Base-by-base conservation (phyloP, 2,888 invertebrate genomes). In the Calephelis perditalis region DNA sequence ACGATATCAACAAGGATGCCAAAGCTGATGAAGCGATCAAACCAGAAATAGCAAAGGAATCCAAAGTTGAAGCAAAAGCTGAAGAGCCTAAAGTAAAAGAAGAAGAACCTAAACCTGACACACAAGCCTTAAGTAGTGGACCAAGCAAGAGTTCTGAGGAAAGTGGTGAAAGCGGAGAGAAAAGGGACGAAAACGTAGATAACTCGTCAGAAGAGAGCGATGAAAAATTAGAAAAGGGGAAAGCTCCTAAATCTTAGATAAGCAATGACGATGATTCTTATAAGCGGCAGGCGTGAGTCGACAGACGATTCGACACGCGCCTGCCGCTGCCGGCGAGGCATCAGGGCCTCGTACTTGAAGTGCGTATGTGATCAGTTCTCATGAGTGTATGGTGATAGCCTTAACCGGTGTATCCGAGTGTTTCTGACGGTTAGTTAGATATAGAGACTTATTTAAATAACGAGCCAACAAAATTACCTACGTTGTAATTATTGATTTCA, bases 381-480 rank as follows among this genome's bases (percentile, higher is more conserved):
- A 73, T 71, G 79, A 65, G 71, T 73, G 75, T 77, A 69, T 73
- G 75, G 70, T 71, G 71, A 70, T 62, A 68, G 74, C 67, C 70
- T 40, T 65, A 66, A 71, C 70, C 67, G 67, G 70, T 68, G 70
- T 68, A 67, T 67, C 67, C 69, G 70, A 73, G 77, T 75, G 77
- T 69, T 74, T 73, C 75, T 78, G 78, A 78, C 79, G 81, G 78
- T 81, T 77, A 79, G 80, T 74, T 86, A 85, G 79, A 82, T 76
- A 75, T 88, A 89, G 82, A 86, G 87, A 89, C 86, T 81, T 87
- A 87, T 86, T 86, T 85, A 86, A 87, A 82, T 84, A 84, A 81
- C 81, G 75, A 75, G 79, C 79, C 74, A 75, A 76, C 81, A 79
- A 76, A 86, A 86, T 85, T 83, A 84, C 80, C 77, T 81, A 76